phyloP scores from a whole-genome alignment of 1,140 invertebrate species.

The Hyles vespertilio region DNA sequence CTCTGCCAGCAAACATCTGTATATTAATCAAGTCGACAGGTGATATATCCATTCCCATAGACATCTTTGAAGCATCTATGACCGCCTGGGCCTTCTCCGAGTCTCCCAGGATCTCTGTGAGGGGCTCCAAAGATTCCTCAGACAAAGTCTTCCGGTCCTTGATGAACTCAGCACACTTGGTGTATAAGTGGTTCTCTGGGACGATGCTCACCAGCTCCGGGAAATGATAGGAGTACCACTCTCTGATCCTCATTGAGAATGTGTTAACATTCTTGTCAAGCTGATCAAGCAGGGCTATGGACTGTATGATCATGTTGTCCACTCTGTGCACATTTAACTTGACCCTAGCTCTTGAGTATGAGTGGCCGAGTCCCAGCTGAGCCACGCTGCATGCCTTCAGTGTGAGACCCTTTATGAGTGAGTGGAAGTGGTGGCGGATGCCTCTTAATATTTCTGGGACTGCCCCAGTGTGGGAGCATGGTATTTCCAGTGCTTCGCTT shows the following conservation, averaged over 20 bases:
- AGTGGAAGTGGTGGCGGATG: constrained; percentile 92
- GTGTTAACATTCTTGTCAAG: constrained; percentile 99
- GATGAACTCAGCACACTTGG: constrained; percentile 88
- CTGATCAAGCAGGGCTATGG: constrained; percentile 97
- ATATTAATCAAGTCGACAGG: constrained; percentile 97
- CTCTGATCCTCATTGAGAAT: constrained; percentile 96
- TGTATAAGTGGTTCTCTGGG: constrained; percentile 96
- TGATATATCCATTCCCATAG: constrained; percentile 99
- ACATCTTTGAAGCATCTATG: constrained; percentile 94
- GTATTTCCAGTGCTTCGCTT: constrained; percentile 86
- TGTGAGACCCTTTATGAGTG: constrained; percentile 94
- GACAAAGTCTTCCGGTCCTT: constrained; percentile 94
- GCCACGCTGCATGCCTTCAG: constrained; percentile 89
- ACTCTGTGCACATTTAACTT: constrained; percentile 99
- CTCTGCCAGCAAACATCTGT: constrained; percentile 92
- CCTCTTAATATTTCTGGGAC: constrained; percentile 95
- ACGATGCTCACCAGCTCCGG: constrained; percentile 98
- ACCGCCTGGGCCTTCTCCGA: constrained; percentile 95
- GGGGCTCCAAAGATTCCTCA: constrained; percentile 85
- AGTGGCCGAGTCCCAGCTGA: constrained; percentile 98
- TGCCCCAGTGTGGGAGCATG: constrained; percentile 89
- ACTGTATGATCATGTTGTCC: constrained; percentile 99
- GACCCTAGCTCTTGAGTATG: constrained; percentile 96
- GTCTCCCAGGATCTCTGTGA: constrained; percentile 95
- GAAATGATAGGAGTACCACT: constrained; percentile 97